Evolutionary conservation across 2,113 vertebrate genomes (phyloP), one percentile per base, ranked within the genome.

Genomic region (Bambusicola thoracicus): DNA sequence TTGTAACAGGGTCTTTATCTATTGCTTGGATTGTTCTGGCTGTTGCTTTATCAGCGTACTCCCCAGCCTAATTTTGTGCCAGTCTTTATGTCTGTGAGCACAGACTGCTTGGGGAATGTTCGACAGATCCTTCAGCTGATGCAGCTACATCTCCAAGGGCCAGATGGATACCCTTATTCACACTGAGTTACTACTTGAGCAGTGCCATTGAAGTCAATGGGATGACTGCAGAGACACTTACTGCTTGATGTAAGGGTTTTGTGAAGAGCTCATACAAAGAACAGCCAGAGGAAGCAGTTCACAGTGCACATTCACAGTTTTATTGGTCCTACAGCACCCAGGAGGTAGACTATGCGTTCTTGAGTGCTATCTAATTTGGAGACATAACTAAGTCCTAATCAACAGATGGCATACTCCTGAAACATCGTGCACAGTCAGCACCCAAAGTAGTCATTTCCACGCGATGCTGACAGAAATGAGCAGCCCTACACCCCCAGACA

Each of bases 1-100:
- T 80, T 67, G 41, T 67, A 86, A 74, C n/a, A 41, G 81, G 34
- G 89, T 80, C 85, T 92, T 95, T 91, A 87, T 85, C 89, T 91
- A 58, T 66, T 87, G 85, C 81, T 90, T 55, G 87, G 67, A 77
- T 92, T 80, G 79, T 80, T 94, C 85, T 58, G 79, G 44, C 85
- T 92, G 68, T 62, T 0, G 0, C 44, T 44, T 19, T 58, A n/a
- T 38, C 63, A 55, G 81, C 5, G 1, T 13, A 69, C 27, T 85
- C 72, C 62, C 72, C 1, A 36, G 90, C 19, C 85, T 83, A 48
- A 91, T 95, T 95, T 91, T 80, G 75, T 73, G 59, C 67, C 82
- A 58, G 49, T 63, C 75, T 0, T 0, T 81, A 74, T 53, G 75
- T 85, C 75, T 88, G 17, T 0, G 1, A 63, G 38, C 75, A 36